A percentile compares a stretch with the other conserved stretches of the same genome.
Evolutionary conservation across 2,888 invertebrate species (phyloP).

Genomic region (Amphipyra berbera): DNA sequence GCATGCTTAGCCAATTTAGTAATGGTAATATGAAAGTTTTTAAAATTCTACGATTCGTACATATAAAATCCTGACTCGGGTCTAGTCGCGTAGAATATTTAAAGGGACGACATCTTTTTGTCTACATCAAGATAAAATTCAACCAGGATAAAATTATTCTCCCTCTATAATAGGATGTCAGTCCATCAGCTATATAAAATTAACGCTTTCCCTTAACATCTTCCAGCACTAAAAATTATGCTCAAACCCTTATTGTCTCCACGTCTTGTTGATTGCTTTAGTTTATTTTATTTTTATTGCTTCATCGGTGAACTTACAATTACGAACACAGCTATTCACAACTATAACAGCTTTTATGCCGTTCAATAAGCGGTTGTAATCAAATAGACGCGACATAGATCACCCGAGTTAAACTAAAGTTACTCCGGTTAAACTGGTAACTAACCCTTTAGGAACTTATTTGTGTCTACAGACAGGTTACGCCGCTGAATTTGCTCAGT

Average conservation of each 20-base stretch:
- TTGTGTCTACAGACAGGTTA: constrained; percentile 51
- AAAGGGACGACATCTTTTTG: too few species aligned
- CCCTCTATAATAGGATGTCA: constrained; percentile 45
- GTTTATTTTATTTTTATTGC: constrained; percentile 69
- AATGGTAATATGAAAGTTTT: too few species aligned
- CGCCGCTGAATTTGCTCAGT: constrained; percentile 51
- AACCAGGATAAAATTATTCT: constrained; percentile 35
- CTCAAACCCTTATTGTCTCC: constrained; percentile 69
- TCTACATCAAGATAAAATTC: constrained; percentile 38
- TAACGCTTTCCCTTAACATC: constrained; percentile 65
- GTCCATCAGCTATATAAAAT: constrained; percentile 67
- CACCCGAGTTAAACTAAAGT: constrained; percentile 44
- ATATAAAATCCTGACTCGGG: too few species aligned
- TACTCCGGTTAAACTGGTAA: constrained; percentile 46
- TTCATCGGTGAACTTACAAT: constrained; percentile 63
- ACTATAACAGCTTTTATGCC: constrained; percentile 32
- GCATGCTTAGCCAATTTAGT: too few species aligned
- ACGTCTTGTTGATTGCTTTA: constrained; percentile 64
- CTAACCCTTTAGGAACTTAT: constrained; percentile 54
- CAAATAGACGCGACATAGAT: constrained; percentile 56
- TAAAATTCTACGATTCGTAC: too few species aligned
- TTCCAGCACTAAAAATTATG: constrained; percentile 68
- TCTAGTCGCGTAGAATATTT: too few species aligned
- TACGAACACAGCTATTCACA: constrained; percentile 26
- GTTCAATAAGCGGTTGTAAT: constrained; percentile 50